Percentiles rank a stretch among this genome's conserved stretches.
phyloP scores from a whole-genome alignment of 1,140 invertebrate genomes.

The Anthonomus grandis region DNA sequence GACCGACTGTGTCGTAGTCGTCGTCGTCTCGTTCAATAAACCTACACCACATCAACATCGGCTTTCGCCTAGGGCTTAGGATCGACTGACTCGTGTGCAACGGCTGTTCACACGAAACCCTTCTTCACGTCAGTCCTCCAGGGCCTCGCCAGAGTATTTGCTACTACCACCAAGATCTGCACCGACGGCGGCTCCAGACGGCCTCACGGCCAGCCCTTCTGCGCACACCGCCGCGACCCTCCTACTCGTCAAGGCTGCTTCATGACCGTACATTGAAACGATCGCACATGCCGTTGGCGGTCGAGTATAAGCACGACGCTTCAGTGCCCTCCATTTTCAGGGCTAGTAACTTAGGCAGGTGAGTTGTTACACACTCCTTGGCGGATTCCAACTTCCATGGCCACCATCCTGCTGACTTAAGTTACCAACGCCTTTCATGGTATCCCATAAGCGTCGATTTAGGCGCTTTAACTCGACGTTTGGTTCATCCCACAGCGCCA shows the following conservation, averaged over 20 bases:
- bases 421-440: constrained; percentile 82
- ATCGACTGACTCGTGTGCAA: constrained; percentile 88
- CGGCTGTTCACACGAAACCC: constrained; percentile 88
- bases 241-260: constrained; percentile 68
- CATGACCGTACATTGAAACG: constrained; percentile 17
- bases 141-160: constrained; percentile 84
- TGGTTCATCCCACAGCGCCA: constrained; percentile 80
- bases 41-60: constrained; percentile 50
- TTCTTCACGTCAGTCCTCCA: constrained; percentile 85
- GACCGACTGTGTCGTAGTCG: no score
- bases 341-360: constrained; percentile 85
- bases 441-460: constrained; percentile 66
- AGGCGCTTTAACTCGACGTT: constrained; percentile 70
- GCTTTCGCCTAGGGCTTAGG: constrained; percentile 71
- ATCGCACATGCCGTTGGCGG: constrained; percentile 49
- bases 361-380: constrained; percentile 88
- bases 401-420: constrained; percentile 85
- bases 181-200: constrained; percentile 74
- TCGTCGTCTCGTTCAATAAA: no score
- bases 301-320: constrained; percentile 53
- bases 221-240: constrained; percentile 68
- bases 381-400: constrained; percentile 83
- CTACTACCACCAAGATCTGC: constrained; percentile 87
- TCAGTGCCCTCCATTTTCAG: constrained; percentile 81
- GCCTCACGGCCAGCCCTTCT: constrained; percentile 73